phyloP scores from a whole-genome alignment of 2,888 invertebrate species.

The Parthenolecanium corni region DNA sequence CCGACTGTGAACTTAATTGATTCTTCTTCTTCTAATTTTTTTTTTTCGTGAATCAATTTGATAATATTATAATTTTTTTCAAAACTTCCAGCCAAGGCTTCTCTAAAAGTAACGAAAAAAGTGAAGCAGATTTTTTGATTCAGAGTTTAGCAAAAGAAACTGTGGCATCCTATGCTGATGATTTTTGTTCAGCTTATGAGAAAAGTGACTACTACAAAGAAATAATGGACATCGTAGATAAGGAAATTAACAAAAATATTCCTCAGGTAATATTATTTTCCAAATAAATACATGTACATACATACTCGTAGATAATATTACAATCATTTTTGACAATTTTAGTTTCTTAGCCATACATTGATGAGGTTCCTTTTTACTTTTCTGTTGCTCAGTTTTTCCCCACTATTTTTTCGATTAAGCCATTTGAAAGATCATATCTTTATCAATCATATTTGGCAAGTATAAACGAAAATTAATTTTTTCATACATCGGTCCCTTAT shows the following conservation, averaged over 20 bases:
- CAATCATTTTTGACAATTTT: no score
- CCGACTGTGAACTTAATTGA: not conserved
- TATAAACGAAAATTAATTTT: no score
- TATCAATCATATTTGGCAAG: no score
- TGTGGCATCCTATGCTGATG: not conserved
- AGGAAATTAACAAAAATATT: not conserved
- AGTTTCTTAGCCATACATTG: no score
- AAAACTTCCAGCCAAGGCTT: conserved; percentile 9
- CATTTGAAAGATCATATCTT: no score
- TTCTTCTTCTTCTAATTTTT: not conserved
- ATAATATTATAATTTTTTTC: not conserved
- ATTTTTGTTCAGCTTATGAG: conserved; percentile 13
- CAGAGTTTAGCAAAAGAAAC: conserved; percentile 8
- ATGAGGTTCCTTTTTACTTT: no score
- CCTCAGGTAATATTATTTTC: no score
- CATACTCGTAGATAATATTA: no score
- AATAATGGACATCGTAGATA: conserved; percentile 1
- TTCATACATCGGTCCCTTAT: no score
- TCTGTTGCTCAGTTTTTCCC: no score
- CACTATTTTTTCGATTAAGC: no score
- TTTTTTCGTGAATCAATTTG: not conserved
- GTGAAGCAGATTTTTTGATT: conserved; percentile 6
- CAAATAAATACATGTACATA: no score
- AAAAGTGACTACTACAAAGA: conserved; percentile 1
- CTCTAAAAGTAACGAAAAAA: conserved; percentile 1